Conservation (phyloP, 2,113 vertebrate species). For the Cryptotis parvus region DNA sequence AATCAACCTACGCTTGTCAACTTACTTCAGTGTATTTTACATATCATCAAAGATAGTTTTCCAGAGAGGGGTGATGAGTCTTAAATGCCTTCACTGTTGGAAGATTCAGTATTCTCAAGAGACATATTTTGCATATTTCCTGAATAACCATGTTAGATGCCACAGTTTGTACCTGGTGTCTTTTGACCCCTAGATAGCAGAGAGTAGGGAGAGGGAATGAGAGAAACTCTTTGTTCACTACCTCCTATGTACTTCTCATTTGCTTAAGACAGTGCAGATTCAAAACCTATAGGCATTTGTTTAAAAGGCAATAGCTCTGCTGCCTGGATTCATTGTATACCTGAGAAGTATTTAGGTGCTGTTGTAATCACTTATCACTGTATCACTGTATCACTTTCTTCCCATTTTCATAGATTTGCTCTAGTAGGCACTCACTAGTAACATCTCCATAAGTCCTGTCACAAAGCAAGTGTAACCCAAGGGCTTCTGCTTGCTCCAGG, state of each 20-base stretch:
- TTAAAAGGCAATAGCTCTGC: too few relatives aligned
- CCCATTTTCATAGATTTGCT: too few relatives aligned
- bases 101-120: neutral
- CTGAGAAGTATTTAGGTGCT: neutral
- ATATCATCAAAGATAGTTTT: neutral
- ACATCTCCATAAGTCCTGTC: too few relatives aligned
- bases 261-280: neutral
- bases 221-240: neutral
- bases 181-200: neutral
- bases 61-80: neutral
- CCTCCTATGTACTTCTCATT: neutral
- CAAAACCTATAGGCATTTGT: neutral
- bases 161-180: neutral
- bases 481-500: too few relatives aligned
- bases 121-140: neutral
- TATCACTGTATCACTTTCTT: too few relatives aligned
- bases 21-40: neutral
- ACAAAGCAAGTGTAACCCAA: too few relatives aligned
- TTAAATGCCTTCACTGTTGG: neutral
- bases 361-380: neutral
- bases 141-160: neutral
- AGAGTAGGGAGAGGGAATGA: neutral
- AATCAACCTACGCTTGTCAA: too few relatives aligned
- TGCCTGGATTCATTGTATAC: neutral
- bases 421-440: too few relatives aligned